Evolutionary conservation across 2,888 invertebrate species (phyloP).

Genomic region (Dolichomitus sp.): DNA sequence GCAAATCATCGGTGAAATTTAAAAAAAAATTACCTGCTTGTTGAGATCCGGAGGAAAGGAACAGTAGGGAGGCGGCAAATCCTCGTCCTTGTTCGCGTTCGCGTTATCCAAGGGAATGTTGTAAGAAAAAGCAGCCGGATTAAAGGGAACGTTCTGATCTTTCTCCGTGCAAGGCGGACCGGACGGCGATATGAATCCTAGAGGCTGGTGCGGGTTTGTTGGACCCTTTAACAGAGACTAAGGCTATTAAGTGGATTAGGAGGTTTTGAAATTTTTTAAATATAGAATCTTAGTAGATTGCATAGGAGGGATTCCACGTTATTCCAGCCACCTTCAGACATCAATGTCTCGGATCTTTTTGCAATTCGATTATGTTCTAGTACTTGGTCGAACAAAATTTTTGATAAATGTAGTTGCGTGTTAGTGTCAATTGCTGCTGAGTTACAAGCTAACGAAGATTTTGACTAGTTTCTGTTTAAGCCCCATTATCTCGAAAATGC

Average conservation of each 20-base stretch:
- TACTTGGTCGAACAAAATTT: too few relatives aligned
- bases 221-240: conserved; percentile 66
- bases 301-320: too few relatives aligned
- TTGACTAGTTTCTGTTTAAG: too few relatives aligned
- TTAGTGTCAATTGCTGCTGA: too few relatives aligned
- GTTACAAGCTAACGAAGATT: too few relatives aligned
- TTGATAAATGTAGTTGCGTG: too few relatives aligned
- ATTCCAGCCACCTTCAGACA: too few relatives aligned
- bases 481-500: too few relatives aligned
- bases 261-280: too few relatives aligned
- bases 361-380: too few relatives aligned
- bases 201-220: conserved; percentile 72
- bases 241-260: background rate
- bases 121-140: conserved; percentile 88
- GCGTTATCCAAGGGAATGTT: conserved; percentile 89
- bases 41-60: conserved; percentile 92
- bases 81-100: conserved; percentile 87
- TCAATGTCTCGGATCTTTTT: too few relatives aligned
- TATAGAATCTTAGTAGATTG: too few relatives aligned
- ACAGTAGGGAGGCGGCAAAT: conserved; percentile 90
- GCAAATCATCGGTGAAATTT: conserved; percentile 10
- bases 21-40: conserved; percentile 90
- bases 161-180: conserved; percentile 72
- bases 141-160: conserved; percentile 81
- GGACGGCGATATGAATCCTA: conserved; percentile 80